Base-by-base conservation (phyloP, 2,797 vertebrate genomes). In the Otolemur crassicaudatus region DNA sequence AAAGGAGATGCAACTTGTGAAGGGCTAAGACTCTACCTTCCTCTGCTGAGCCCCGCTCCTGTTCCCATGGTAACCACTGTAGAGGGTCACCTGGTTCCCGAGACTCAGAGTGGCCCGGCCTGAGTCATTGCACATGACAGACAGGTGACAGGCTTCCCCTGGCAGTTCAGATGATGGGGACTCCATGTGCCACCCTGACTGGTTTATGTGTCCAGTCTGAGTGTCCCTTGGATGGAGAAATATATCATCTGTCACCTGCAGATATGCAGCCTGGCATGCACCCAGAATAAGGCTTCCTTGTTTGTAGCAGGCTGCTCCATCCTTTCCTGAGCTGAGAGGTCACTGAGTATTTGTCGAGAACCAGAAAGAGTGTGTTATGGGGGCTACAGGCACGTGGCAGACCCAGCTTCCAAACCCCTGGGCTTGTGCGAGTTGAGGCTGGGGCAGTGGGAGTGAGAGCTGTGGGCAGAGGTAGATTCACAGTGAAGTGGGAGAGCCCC, bases 41-140 rank as follows among this genome's bases (percentile, higher is more conserved):
- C 56, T 81, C 77, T 25, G 40, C 22, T 73, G 82, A 37, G 34
- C 75, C 37, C 40, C 5, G 10, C 46, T 61, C 80, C 53, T 80
- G 91, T 96, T 95, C 83, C 94, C 86, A 94, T 12, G 56, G 93
- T 65, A 94, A 83, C 93, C 43, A 37, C 82, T 8, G 19, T 9
- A 20, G 43, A 25, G 53, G 60, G 60, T 53, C 56, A 16, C 53
- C 73, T 56, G 77, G 73, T 72, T 75, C 60, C 4, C 6, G 31
- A 63, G 40, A 25, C 88, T 60, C 37, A 5, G 49, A 37, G n/a
- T 31, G 6, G 56, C 63, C 83, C 11, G 34, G 72, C 34, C 76
- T 23, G 84, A 53, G 77, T 90, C 67, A 3, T 60, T 11, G 29
- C 43, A 43, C 31, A 1, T 65, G 69, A 69, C 17, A n/a, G 88